These are phyloP conservation scores for Byasa hedistus DNA, from an alignment of 2,888 invertebrate genomes.

Conservation along the genomic window DNA sequence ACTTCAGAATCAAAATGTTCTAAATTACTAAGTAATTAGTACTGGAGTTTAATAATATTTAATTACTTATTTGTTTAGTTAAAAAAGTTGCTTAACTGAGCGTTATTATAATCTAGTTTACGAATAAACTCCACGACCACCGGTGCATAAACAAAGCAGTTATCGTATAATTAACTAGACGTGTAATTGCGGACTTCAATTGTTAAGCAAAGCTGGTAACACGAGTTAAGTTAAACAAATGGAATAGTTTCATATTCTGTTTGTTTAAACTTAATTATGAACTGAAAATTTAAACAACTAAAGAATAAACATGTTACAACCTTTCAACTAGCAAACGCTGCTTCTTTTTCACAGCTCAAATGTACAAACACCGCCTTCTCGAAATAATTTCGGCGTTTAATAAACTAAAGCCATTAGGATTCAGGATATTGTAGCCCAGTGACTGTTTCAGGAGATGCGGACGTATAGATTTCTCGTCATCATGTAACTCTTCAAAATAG, in stretches of 20 bases:
- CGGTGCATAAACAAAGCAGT: slow-evolving; percentile 1
- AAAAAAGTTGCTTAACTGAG: background rate
- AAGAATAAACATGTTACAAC: background rate
- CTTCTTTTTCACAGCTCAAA: background rate
- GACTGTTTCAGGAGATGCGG: too few species aligned
- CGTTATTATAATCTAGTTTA: slow-evolving; percentile 3
- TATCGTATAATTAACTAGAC: slow-evolving; percentile 4
- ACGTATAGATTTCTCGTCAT: too few species aligned
- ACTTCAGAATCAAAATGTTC: too few species aligned
- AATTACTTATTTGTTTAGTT: background rate
- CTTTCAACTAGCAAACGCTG: too few species aligned
- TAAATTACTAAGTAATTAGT: too few species aligned
- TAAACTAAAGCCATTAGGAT: too few species aligned
- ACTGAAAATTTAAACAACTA: background rate
- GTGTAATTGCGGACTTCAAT: slow-evolving; percentile 3
- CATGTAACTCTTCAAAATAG: too few species aligned
- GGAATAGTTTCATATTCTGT: background rate
- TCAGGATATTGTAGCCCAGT: too few species aligned
- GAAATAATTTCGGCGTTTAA: too few species aligned
- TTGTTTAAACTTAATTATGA: background rate
- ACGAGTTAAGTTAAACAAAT: slow-evolving; percentile 4
- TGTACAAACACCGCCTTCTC: too few species aligned
- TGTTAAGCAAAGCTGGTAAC: slow-evolving; percentile 2
- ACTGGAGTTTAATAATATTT: too few species aligned
- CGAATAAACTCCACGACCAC: background rate